Conservation (phyloP, 2,113 vertebrate species). For the Callipepla squamata region DNA sequence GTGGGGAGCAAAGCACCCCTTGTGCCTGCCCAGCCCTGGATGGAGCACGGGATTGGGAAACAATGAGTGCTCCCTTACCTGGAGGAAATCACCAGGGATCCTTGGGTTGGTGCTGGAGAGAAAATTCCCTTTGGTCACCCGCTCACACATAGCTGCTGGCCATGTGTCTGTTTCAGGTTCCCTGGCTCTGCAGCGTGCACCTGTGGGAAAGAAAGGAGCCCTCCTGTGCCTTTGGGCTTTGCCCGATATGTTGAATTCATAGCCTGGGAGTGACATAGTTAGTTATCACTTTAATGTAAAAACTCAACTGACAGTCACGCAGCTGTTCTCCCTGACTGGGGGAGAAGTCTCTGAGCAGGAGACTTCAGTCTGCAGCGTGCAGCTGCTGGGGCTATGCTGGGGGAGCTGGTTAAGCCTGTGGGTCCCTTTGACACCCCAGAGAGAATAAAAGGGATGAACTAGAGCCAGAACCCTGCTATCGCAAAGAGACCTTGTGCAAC, state of each 20-base stretch:
- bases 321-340: neutral
- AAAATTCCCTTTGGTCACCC: neutral
- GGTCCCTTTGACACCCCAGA: neutral
- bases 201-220: neutral
- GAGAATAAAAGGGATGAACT: neutral
- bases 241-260: neutral
- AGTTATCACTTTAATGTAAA: neutral
- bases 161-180: neutral
- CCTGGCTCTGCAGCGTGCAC: accelerated
- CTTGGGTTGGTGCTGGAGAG: neutral
- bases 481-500: neutral
- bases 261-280: neutral
- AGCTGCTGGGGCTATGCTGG: neutral
- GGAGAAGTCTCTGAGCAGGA: neutral
- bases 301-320: neutral
- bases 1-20: neutral
- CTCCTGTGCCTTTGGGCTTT: neutral
- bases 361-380: neutral
- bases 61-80: neutral
- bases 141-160: neutral
- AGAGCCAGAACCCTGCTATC: neutral
- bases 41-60: neutral
- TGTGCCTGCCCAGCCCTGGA: neutral
- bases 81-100: neutral
- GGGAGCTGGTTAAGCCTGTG: neutral